A percentile compares a stretch with the other conserved stretches of the same genome.
These are phyloP conservation scores for Pterocles burchelli DNA, from an alignment of 2,113 vertebrate genomes.

Conservation along the genomic window DNA sequence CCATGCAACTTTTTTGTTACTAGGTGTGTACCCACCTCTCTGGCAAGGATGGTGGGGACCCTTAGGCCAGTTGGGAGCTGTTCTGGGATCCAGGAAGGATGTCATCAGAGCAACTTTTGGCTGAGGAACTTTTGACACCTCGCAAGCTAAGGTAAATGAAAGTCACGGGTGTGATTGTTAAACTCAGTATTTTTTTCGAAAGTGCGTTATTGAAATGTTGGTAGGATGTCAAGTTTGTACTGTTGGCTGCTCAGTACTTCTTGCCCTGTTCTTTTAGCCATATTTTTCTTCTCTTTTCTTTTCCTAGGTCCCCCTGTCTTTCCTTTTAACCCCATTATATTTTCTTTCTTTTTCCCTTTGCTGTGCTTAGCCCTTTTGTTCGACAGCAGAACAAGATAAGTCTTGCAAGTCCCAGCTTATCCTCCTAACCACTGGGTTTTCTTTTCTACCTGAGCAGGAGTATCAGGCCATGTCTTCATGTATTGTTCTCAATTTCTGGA, in stretches of 20 bases:
- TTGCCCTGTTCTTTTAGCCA: background rate
- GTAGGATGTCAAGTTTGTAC: background rate
- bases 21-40: background rate
- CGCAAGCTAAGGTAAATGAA: background rate
- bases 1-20: accelerated
- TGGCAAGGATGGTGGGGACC: background rate
- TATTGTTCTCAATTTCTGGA: background rate
- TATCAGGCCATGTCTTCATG: accelerated
- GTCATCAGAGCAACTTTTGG: background rate
- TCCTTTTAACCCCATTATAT: background rate
- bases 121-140: background rate
- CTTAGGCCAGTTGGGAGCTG: background rate
- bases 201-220: background rate
- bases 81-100: background rate
- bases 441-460: background rate
- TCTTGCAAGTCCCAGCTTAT: background rate
- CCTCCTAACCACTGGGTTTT: background rate
- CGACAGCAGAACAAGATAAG: background rate
- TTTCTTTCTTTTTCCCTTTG: background rate
- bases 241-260: background rate
- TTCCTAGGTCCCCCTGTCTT: background rate
- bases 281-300: background rate
- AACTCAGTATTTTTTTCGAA: background rate
- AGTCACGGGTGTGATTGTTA: background rate
- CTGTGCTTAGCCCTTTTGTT: background rate